These are phyloP conservation scores for Machaerirhynchus nigripectus DNA, from an alignment of 2,113 vertebrate species.

Conservation along the genomic window DNA sequence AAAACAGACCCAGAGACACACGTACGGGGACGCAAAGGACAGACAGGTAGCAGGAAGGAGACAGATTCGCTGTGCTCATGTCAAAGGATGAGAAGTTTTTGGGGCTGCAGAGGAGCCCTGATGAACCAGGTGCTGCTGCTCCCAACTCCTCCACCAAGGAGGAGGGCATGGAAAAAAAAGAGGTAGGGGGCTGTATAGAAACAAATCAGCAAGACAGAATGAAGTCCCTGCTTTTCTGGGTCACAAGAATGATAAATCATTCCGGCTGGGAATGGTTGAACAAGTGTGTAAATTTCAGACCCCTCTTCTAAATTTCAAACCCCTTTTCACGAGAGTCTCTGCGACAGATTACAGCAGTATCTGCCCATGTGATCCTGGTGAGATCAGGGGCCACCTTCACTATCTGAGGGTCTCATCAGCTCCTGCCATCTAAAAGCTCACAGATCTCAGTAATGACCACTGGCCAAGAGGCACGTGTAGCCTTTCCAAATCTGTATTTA, in stretches of 20 bases:
- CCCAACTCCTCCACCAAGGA: rapidly evolving
- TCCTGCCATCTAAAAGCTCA: not conserved
- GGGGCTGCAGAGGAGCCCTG: not conserved
- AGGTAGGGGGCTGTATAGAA: not conserved
- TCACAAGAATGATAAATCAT: not conserved
- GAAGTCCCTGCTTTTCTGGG: not conserved
- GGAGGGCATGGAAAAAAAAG: not conserved
- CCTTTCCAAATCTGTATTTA: not conserved
- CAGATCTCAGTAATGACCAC: not conserved
- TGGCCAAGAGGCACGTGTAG: not conserved
- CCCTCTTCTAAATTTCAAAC: not conserved
- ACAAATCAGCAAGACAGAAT: not conserved
- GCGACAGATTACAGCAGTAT: not conserved
- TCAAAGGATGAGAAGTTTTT: not conserved
- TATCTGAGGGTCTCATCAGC: not conserved
- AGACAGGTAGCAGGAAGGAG: not conserved
- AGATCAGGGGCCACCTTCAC: not conserved
- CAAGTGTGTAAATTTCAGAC: not conserved
- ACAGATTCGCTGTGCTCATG: rapidly evolving
- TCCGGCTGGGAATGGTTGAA: not conserved
- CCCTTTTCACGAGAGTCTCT: not conserved
- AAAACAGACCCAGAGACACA: not conserved
- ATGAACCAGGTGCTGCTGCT: not conserved
- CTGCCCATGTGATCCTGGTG: not conserved
- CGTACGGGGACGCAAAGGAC: rapidly evolving